Percentiles rank a stretch among this genome's conserved stretches.
phyloP scores from a whole-genome alignment of 2,113 vertebrate species.

The Ornithorhynchus anatinus region DNA sequence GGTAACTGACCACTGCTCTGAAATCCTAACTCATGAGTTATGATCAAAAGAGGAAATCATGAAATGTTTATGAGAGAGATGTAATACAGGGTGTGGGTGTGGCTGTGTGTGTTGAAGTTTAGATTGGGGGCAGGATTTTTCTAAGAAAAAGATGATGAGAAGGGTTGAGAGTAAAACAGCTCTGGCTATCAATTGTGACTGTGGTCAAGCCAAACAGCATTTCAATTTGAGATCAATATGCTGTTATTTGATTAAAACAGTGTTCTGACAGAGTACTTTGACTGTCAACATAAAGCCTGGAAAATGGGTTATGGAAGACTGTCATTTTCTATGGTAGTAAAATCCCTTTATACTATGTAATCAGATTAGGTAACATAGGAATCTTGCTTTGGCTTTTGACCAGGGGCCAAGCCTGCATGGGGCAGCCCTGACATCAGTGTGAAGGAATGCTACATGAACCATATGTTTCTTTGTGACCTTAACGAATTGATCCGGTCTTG shows the following conservation, averaged over 20 bases:
- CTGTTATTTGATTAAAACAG: slow-evolving; percentile 5
- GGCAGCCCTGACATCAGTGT: too few species aligned
- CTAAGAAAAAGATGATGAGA: not conserved
- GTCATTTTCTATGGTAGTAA: slow-evolving; percentile 11
- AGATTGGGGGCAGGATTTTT: not conserved
- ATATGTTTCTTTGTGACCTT: too few species aligned
- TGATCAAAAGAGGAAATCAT: not conserved
- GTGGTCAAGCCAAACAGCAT: not conserved
- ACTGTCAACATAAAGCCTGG: not conserved
- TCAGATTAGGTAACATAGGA: slow-evolving; percentile 7
- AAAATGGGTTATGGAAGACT: slow-evolving; percentile 1
- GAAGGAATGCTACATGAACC: too few species aligned
- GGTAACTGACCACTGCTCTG: slow-evolving; percentile 17
- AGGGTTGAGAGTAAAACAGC: not conserved
- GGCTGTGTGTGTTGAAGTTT: not conserved
- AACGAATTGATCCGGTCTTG: too few species aligned
- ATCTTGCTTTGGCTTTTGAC: not conserved
- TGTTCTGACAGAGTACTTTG: not conserved
- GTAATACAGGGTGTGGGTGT: not conserved
- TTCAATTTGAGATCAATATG: slow-evolving; percentile 6
- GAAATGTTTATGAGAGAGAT: not conserved
- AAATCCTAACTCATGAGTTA: slow-evolving; percentile 1
- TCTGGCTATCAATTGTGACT: not conserved
- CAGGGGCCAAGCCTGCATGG: too few species aligned
- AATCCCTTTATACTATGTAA: slow-evolving; percentile 8